phyloP scores from a whole-genome alignment of 2,113 vertebrate genomes.

The Mohoua ochrocephala region DNA sequence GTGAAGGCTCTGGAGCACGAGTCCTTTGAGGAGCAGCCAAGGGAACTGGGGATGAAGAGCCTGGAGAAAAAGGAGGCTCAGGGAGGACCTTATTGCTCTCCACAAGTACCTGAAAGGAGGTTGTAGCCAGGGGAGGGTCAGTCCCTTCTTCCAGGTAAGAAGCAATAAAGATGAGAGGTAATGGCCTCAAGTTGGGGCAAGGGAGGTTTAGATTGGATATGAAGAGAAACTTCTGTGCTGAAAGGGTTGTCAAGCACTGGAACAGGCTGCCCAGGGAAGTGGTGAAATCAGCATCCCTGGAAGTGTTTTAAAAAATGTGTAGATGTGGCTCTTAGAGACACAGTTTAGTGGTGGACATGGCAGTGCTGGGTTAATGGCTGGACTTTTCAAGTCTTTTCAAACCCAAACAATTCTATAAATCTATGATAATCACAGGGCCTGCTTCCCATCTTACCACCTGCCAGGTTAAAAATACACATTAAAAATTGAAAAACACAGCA shows the following conservation, averaged over 20 bases:
- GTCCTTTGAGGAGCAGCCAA: not conserved
- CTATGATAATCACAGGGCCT: not conserved
- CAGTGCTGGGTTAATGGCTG: not conserved
- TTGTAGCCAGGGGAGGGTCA: not conserved
- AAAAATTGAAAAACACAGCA: not conserved
- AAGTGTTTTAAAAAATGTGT: not conserved
- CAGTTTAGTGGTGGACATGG: not conserved
- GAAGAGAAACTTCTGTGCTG: not conserved
- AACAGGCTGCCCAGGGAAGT: not conserved
- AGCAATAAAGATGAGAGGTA: not conserved
- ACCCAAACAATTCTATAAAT: not conserved
- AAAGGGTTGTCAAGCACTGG: not conserved
- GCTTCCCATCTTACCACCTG: not conserved
- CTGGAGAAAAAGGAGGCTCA: not conserved
- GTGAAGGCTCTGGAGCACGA: not conserved
- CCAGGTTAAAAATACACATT: not conserved
- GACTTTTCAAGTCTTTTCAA: not conserved
- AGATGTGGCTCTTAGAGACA: too few relatives aligned
- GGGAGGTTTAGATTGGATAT: not conserved
- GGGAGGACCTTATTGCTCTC: not conserved
- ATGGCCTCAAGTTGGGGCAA: fast-evolving
- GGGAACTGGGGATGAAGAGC: not conserved
- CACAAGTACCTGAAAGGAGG: not conserved
- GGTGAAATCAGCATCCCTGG: not conserved
- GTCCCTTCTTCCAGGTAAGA: not conserved